Evolutionary conservation across 2,113 vertebrate genomes (phyloP).

Genomic region (Haplochromis burtoni): DNA sequence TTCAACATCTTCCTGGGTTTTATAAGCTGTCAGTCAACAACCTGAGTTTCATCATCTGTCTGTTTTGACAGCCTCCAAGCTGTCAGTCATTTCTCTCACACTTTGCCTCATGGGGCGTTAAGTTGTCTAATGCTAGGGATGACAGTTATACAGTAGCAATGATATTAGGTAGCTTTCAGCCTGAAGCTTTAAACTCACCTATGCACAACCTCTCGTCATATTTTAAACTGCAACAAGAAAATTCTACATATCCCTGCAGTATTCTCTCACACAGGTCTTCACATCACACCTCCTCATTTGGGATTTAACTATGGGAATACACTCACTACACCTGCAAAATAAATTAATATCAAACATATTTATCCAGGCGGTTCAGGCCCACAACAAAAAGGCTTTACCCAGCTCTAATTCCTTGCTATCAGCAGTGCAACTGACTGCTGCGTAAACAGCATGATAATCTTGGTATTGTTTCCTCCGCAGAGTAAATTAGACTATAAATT

Average conservation of each 20-base stretch:
- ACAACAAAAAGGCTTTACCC: background rate
- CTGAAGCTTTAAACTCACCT: background rate
- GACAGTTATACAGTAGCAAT: background rate
- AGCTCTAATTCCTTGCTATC: background rate
- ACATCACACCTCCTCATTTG: background rate
- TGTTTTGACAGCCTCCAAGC: background rate
- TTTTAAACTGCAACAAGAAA: background rate
- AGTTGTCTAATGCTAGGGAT: background rate
- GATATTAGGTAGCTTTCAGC: background rate
- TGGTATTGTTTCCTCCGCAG: background rate
- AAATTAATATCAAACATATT: background rate
- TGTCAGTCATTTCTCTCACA: background rate
- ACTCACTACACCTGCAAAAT: background rate
- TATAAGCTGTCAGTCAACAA: background rate
- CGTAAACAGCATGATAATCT: background rate
- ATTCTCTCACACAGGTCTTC: background rate
- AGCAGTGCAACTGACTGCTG: background rate
- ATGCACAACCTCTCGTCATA: background rate
- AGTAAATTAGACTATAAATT: background rate
- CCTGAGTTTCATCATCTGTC: background rate
- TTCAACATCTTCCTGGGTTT: background rate
- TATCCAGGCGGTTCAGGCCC: background rate
- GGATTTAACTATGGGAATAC: background rate
- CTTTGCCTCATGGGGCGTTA: background rate
- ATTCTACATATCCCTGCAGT: background rate